Percentiles rank a stretch among this genome's conserved stretches.
These are phyloP conservation scores for Pitta sordida DNA, from an alignment of 2,113 vertebrate genomes.

Conservation along the genomic window DNA sequence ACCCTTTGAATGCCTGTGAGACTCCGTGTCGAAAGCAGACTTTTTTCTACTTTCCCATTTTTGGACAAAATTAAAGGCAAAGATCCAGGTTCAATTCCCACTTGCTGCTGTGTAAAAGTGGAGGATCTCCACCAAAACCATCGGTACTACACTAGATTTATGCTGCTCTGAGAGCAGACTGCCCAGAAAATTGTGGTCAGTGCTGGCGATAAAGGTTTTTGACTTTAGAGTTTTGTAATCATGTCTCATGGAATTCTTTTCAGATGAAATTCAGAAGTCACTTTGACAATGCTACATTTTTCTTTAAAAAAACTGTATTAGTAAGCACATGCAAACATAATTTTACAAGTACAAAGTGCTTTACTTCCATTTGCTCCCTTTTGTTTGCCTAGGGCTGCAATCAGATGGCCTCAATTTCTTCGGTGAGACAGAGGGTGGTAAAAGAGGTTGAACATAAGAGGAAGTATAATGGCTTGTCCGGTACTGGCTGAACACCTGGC, in stretches of 20 bases:
- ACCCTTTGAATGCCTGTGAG: neutral
- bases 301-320: neutral
- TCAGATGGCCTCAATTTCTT: neutral
- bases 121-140: neutral
- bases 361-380: neutral
- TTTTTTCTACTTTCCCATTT: conserved; percentile 8
- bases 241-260: neutral
- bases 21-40: neutral
- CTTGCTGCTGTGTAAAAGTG: neutral
- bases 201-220: neutral
- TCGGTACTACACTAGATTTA: conserved; percentile 7
- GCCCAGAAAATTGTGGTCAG: neutral
- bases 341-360: neutral
- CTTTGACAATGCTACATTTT: neutral
- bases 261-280: neutral
- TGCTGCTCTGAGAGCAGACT: neutral
- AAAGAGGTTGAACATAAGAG: neutral
- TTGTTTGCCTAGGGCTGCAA: neutral
- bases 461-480: neutral
- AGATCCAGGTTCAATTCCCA: neutral
- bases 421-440: neutral
- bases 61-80: neutral
- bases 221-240: neutral
- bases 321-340: neutral
- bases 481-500: neutral